These are phyloP conservation scores for Pristionchus maxplancki DNA, from an alignment of 2,888 invertebrate species.

Conservation along the genomic window DNA sequence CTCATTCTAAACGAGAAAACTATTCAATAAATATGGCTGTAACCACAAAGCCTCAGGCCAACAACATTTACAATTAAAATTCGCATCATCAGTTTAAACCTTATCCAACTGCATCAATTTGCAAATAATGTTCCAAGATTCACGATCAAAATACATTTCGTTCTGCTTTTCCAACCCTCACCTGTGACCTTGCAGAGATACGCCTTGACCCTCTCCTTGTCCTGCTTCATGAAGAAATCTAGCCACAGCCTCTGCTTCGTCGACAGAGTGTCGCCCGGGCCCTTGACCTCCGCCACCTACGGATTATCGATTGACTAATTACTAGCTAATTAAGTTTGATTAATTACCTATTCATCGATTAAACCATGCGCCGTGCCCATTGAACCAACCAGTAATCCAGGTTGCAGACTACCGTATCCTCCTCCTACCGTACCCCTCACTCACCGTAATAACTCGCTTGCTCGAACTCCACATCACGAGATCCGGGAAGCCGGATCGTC, in stretches of 20 bases:
- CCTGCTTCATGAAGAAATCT: conserved; percentile 37
- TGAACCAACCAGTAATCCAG: background rate
- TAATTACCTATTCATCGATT: background rate
- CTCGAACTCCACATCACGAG: conserved; percentile 47
- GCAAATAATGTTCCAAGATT: background rate
- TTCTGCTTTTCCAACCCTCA: background rate
- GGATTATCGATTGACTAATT: background rate
- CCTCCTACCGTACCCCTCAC: background rate
- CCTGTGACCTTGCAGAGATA: conserved; percentile 39
- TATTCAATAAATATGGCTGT: too few species aligned
- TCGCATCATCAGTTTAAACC: too few species aligned
- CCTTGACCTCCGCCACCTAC: conserved; percentile 50
- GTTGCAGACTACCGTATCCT: too few species aligned
- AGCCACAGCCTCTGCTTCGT: conserved; percentile 48
- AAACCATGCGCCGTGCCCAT: too few species aligned
- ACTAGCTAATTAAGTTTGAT: too few species aligned
- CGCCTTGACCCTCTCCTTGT: background rate
- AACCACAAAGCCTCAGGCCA: too few species aligned
- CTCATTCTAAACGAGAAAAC: too few species aligned
- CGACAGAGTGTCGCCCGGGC: conserved; percentile 49
- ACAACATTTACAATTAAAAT: too few species aligned
- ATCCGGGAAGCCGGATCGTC: conserved; percentile 49
- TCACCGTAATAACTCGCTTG: conserved; percentile 5
- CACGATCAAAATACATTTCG: background rate
- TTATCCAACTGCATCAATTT: background rate